A percentile compares a stretch with the other conserved stretches of the same genome.
These are phyloP conservation scores for Euclidia mi DNA, from an alignment of 2,888 invertebrate species.

Conservation along the genomic window DNA sequence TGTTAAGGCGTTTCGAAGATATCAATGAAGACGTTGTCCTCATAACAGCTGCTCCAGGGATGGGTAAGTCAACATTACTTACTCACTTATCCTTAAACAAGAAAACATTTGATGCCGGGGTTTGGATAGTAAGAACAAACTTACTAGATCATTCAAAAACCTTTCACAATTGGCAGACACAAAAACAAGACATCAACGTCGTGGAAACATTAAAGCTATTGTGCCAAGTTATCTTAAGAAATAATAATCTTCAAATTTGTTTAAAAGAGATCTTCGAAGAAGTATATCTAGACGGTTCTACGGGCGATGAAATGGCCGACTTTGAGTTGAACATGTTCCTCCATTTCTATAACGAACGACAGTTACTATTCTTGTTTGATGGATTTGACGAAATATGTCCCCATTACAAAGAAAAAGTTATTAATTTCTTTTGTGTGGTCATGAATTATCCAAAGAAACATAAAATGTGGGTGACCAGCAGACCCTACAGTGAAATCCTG, in stretches of 20 bases:
- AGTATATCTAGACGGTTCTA: slow-evolving; percentile 1
- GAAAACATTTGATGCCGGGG: slow-evolving; percentile 11
- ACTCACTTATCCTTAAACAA: slow-evolving; percentile 31
- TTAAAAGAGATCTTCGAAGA: background rate
- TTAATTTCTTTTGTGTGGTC: slow-evolving; percentile 3
- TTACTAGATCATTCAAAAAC: slow-evolving; percentile 13
- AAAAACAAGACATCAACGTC: background rate
- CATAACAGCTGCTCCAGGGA: slow-evolving; percentile 25
- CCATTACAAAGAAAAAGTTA: slow-evolving; percentile 15
- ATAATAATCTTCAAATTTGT: background rate
- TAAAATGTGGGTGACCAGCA: slow-evolving; percentile 42
- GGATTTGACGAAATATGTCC: slow-evolving; percentile 36
- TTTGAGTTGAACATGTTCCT: slow-evolving; percentile 21
- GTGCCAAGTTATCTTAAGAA: slow-evolving; percentile 6
- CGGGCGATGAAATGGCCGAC: background rate
- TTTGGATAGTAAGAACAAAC: slow-evolving; percentile 35
- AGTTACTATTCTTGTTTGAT: slow-evolving; percentile 29
- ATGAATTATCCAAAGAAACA: slow-evolving; percentile 8
- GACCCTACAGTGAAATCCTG: slow-evolving; percentile 37
- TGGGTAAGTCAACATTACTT: slow-evolving; percentile 36
- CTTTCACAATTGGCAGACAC: background rate
- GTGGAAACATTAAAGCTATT: slow-evolving; percentile 3
- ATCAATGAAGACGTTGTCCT: slow-evolving; percentile 12
- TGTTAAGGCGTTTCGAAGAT: background rate
- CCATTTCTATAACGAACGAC: slow-evolving; percentile 13